Evolutionary conservation across 2,797 vertebrate species (phyloP), one percentile per base, ranked within the genome.

Genomic region (Buphagus erythrorhynchus): DNA sequence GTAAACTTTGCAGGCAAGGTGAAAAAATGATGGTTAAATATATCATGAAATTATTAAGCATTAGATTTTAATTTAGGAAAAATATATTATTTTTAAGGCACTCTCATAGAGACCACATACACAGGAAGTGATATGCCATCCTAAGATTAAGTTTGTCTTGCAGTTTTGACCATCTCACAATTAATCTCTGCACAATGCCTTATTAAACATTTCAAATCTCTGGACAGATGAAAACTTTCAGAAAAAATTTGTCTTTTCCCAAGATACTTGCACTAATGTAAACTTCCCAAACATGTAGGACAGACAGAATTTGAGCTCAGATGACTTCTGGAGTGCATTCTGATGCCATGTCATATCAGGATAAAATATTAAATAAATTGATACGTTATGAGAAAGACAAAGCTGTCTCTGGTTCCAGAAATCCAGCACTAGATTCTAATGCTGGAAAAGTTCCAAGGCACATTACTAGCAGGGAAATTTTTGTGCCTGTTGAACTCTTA

Each of bases 31-130:
- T 58, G 19, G 4, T 48, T 95, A 87, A 85, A 89, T 69, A 66
- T 26, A 52, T 62, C 0, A 48, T 76, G 10, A 75, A 90, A 79
- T 66, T 17, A 81, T 59, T 89, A 76, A 51, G 5, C 26, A 52
- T 79, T 91, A 59, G 29, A 29, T 87, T 85, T 82, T 85, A 79
- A 85, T 79, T 76, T 76, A 85, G 52, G n/a, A 73, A 85, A 90
- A 89, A 51, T 36, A 17, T 10, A 61, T 77, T 61, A 54, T 73
- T 93, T 75, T 51, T 81, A 73, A 76, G 28, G 28, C 5, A 11
- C 3, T 84, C 20, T 3, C 35, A 62, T 2, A 45, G 38, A 90
- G 14, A 83, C 29, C 13, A 21, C 58, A 19, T 33, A 52, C 13
- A 38, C 9, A 31, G 7, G 65, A 48, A 65, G 22, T 51, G 49